Percentiles rank a stretch among this genome's conserved stretches.
These are phyloP conservation scores for Ooceraea biroi DNA, from an alignment of 1,140 invertebrate species.

Conservation along the genomic window DNA sequence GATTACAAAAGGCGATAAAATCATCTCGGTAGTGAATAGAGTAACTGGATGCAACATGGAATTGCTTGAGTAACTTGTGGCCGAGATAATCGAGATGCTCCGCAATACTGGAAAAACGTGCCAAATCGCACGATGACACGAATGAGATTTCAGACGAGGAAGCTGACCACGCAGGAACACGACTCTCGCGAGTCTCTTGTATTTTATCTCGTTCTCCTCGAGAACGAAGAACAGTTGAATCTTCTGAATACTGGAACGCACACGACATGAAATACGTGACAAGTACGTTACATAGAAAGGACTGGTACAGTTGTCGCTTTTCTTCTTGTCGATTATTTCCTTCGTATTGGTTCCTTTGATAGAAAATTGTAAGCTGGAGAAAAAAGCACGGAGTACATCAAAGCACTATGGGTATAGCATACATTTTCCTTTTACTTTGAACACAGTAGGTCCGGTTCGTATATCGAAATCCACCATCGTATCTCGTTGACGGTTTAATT, in stretches of 20 bases:
- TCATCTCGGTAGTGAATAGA: background rate
- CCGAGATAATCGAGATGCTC: slow-evolving; percentile 6
- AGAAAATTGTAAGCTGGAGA: background rate
- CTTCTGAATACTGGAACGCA: slow-evolving; percentile 48
- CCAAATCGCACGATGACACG: slow-evolving; percentile 66
- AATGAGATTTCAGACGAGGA: slow-evolving; percentile 52
- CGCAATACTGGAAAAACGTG: slow-evolving; percentile 66
- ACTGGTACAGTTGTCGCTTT: slow-evolving; percentile 53
- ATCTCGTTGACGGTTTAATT: slow-evolving; percentile 53
- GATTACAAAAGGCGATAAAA: background rate
- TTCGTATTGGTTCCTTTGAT: background rate
- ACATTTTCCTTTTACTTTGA: too few species aligned
- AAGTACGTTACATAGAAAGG: slow-evolving; percentile 24
- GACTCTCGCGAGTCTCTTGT: slow-evolving; percentile 61
- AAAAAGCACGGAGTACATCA: background rate
- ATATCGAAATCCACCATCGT: slow-evolving; percentile 17
- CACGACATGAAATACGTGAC: slow-evolving; percentile 53
- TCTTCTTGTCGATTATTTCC: background rate
- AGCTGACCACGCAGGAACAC: slow-evolving; percentile 59
- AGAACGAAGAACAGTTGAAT: slow-evolving; percentile 67
- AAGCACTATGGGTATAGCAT: too few species aligned
- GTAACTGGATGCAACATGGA: too few species aligned
- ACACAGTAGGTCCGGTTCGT: slow-evolving; percentile 64
- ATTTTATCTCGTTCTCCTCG: slow-evolving; percentile 63
- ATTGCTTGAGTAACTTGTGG: background rate